phyloP scores from a whole-genome alignment of 2,113 vertebrate species.

The Apus apus region DNA sequence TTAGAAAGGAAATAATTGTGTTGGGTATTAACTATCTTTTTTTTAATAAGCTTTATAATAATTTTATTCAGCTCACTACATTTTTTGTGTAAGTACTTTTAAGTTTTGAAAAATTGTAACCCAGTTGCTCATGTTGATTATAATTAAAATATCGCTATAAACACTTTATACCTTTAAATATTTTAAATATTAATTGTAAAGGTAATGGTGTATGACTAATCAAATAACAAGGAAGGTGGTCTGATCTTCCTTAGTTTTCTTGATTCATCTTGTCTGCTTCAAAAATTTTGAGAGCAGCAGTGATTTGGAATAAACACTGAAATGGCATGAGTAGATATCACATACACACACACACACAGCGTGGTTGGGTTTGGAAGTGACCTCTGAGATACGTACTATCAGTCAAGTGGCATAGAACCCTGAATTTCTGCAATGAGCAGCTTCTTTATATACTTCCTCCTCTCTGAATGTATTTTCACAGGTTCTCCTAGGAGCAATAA shows the following conservation, averaged over 20 bases:
- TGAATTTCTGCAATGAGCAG: background rate
- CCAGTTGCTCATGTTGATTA: rapidly evolving
- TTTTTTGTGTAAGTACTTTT: background rate
- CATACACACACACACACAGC: too few species aligned
- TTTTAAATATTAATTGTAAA: background rate
- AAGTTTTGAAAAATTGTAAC: background rate
- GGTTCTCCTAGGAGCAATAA: background rate
- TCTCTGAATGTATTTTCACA: background rate
- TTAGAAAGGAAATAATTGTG: background rate
- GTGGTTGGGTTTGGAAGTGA: too few species aligned
- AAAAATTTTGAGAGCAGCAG: background rate
- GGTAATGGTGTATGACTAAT: background rate
- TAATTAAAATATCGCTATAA: background rate
- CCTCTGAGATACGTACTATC: background rate
- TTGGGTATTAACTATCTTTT: background rate
- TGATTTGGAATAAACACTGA: background rate
- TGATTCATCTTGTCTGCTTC: background rate
- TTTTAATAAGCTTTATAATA: background rate
- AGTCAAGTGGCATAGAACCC: background rate
- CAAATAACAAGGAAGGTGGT: background rate
- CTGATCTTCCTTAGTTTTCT: background rate
- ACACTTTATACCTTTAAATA: background rate
- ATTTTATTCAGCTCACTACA: background rate
- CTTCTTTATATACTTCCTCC: background rate
- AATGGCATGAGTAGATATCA: background rate